phyloP scores from a whole-genome alignment of 2,888 invertebrate species.

The Ophion ventricosus region DNA sequence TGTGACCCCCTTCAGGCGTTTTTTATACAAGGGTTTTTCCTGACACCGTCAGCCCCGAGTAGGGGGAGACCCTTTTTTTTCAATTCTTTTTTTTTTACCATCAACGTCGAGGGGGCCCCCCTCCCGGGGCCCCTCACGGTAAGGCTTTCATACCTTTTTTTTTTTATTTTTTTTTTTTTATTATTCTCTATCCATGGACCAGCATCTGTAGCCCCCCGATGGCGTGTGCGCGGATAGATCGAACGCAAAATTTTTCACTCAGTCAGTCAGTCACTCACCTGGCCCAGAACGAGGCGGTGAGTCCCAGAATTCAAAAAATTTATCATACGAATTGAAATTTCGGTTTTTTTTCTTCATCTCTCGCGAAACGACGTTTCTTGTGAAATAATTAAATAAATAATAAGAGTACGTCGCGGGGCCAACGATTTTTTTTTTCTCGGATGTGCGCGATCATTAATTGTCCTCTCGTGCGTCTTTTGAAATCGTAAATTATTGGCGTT shows the following conservation, averaged over 20 bases:
- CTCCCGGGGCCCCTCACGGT: conserved; percentile 73
- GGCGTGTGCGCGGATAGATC: conserved; percentile 70
- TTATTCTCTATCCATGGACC: conserved; percentile 76
- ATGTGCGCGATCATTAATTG: conserved; percentile 60
- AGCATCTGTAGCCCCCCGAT: conserved; percentile 81
- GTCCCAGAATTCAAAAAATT: conserved; percentile 71
- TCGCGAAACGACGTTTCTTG: neutral
- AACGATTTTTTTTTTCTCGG: too few species aligned
- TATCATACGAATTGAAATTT: conserved; percentile 23
- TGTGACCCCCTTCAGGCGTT: conserved; percentile 80
- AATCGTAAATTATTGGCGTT: conserved; percentile 37
- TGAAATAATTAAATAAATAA: conserved; percentile 3
- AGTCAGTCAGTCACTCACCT: conserved; percentile 82
- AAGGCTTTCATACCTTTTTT: conserved; percentile 67
- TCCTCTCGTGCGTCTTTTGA: neutral
- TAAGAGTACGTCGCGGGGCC: neutral
- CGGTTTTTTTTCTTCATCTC: too few species aligned
- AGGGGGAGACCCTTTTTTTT: conserved; percentile 72
- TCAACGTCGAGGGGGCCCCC: conserved; percentile 76
- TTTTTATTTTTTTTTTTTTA: conserved; percentile 38
- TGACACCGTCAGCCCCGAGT: conserved; percentile 68
- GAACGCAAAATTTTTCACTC: conserved; percentile 81
- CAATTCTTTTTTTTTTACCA: conserved; percentile 71
- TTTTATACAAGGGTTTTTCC: conserved; percentile 81
- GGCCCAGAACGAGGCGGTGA: conserved; percentile 79